Evolutionary conservation across 2,797 vertebrate genomes (phyloP).

Genomic region (Liasis olivaceus): DNA sequence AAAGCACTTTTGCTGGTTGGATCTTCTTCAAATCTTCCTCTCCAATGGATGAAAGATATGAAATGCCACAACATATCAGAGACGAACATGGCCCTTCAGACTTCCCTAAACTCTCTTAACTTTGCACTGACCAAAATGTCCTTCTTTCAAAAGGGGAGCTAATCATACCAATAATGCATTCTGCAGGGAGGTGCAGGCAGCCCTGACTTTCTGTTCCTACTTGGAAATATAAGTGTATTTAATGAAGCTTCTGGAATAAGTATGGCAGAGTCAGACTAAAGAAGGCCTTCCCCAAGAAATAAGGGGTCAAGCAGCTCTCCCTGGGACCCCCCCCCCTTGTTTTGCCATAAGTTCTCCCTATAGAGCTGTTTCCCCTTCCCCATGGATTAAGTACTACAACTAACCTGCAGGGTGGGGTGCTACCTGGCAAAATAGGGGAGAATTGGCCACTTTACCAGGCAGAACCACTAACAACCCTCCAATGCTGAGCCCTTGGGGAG

Average conservation of each 20-base stretch:
- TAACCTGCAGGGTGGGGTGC: background rate
- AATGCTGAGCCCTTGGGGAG: too few relatives aligned
- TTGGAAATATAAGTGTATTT: background rate
- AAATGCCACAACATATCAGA: slow-evolving; percentile 37
- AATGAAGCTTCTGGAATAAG: background rate
- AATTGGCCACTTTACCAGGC: too few relatives aligned
- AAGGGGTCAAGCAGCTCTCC: background rate
- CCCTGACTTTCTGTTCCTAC: background rate
- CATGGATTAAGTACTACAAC: background rate
- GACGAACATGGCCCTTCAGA: background rate
- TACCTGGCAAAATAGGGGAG: too few relatives aligned
- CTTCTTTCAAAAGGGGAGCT: background rate
- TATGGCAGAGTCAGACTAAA: background rate
- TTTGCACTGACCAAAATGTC: background rate
- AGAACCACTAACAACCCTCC: too few relatives aligned
- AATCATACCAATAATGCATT: background rate
- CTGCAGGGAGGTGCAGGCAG: background rate
- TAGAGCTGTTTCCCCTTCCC: background rate
- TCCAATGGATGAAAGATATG: background rate
- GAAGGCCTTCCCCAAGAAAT: background rate
- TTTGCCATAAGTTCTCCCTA: background rate
- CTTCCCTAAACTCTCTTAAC: background rate
- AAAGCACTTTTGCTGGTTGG: slow-evolving; percentile 4
- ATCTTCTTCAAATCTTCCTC: slow-evolving; percentile 19
- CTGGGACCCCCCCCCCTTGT: background rate